Evolutionary conservation across 2,888 invertebrate genomes (phyloP).

Genomic region (Epinotia nisella): DNA sequence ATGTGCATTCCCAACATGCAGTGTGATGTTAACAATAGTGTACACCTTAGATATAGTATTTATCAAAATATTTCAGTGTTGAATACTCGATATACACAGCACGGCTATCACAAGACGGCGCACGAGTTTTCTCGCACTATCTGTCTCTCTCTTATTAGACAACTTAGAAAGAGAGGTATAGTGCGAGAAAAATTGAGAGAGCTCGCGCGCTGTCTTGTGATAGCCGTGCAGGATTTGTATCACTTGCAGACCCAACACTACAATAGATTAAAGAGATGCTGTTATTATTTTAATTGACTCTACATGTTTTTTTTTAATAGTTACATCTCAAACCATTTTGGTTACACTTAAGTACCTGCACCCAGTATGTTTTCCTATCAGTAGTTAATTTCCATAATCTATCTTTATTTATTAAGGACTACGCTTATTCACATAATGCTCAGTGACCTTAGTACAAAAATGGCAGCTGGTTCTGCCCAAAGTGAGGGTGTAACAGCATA

Average conservation of each 20-base stretch:
- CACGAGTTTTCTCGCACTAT: too few relatives aligned
- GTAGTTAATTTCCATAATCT: background rate
- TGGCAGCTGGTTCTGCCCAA: background rate
- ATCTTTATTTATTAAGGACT: background rate
- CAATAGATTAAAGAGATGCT: background rate
- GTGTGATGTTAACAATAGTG: background rate
- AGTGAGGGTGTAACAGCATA: background rate
- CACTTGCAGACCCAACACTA: background rate
- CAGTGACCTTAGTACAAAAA: background rate
- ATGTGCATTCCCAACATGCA: slow-evolving; percentile 11
- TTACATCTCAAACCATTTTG: background rate
- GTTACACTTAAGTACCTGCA: background rate
- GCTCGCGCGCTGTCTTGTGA: too few relatives aligned
- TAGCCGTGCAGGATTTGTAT: background rate
- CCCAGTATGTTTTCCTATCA: background rate
- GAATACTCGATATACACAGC: background rate
- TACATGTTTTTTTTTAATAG: too few relatives aligned
- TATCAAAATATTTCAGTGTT: slow-evolving; percentile 5
- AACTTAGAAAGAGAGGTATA: too few relatives aligned
- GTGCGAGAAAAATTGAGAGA: too few relatives aligned
- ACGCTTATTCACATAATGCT: background rate
- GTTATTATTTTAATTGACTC: too few relatives aligned
- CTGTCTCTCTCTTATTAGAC: too few relatives aligned
- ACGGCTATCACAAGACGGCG: too few relatives aligned
- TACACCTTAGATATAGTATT: background rate